A percentile compares a stretch with the other conserved stretches of the same genome.
Conservation (phyloP, 1,140 invertebrate genomes). For the Hydropsyche tenuis region DNA sequence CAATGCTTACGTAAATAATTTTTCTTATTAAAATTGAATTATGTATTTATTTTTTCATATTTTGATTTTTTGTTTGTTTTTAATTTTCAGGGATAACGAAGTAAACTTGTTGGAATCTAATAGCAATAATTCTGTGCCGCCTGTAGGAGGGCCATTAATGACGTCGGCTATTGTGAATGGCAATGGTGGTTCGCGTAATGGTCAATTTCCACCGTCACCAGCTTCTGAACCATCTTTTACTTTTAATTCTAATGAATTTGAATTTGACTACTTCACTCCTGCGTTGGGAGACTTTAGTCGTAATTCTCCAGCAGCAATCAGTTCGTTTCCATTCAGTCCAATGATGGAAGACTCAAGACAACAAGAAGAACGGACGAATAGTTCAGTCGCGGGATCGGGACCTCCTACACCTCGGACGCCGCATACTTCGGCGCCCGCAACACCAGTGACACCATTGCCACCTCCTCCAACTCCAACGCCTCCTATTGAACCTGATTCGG, state of each 20-base stretch:
- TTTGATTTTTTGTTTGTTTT: slow-evolving; percentile 20
- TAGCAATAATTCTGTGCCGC: slow-evolving; percentile 53
- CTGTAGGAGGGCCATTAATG: slow-evolving; percentile 70
- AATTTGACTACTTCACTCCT: slow-evolving; percentile 43
- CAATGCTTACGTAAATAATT: slow-evolving; percentile 67
- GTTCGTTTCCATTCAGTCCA: slow-evolving; percentile 43
- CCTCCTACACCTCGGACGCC: slow-evolving; percentile 62
- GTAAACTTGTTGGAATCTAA: slow-evolving; percentile 58
- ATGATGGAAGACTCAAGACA: slow-evolving; percentile 40
- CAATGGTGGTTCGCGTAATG: slow-evolving; percentile 49
- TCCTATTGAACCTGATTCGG: slow-evolving; percentile 65
- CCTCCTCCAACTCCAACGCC: slow-evolving; percentile 52
- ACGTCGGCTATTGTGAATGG: slow-evolving; percentile 70
- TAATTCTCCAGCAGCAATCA: slow-evolving; percentile 39
- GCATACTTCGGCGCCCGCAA: slow-evolving; percentile 61
- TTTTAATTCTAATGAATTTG: slow-evolving; percentile 40
- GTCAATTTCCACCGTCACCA: slow-evolving; percentile 45
- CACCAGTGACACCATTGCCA: slow-evolving; percentile 61
- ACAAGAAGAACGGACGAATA: slow-evolving; percentile 38
- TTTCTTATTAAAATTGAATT: neutral
- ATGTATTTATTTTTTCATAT: neutral
- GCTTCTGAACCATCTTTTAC: slow-evolving; percentile 44
- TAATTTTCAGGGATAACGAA: slow-evolving; percentile 62
- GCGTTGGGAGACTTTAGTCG: slow-evolving; percentile 39
- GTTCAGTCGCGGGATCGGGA: slow-evolving; percentile 44